Conservation (phyloP, 2,797 vertebrate genomes). For the Acanthurus leucopareius region DNA sequence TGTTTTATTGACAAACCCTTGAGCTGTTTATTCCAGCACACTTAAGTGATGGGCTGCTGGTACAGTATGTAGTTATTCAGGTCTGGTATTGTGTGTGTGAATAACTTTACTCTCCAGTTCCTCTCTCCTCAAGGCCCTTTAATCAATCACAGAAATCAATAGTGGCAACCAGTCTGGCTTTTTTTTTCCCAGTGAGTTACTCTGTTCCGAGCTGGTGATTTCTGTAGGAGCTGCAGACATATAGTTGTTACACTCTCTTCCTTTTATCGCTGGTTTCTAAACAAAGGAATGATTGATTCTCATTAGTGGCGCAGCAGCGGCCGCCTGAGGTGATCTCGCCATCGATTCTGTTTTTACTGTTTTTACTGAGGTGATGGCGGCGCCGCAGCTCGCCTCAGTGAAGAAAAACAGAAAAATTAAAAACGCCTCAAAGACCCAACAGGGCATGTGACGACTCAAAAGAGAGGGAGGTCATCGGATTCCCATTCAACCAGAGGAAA, state of each 20-base stretch:
- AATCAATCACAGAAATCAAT: conserved; percentile 72
- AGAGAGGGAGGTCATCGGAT: neutral
- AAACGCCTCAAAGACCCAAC: neutral
- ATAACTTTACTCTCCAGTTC: conserved; percentile 60
- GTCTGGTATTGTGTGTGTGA: conserved; percentile 44
- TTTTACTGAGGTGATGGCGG: conserved; percentile 10
- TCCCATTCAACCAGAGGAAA: neutral
- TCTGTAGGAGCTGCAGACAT: conserved; percentile 44
- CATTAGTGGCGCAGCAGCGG: conserved; percentile 37
- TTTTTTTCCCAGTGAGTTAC: conserved; percentile 50
- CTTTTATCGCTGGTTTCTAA: conserved; percentile 22
- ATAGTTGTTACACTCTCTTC: conserved; percentile 24
- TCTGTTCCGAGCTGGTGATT: conserved; percentile 47
- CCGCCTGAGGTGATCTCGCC: conserved; percentile 17
- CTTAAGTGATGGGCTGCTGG: neutral
- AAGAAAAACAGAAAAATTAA: conserved; percentile 12
- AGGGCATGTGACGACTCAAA: neutral
- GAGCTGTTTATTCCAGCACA: conserved; percentile 55
- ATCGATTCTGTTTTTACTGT: conserved; percentile 22
- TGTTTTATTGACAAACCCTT: conserved; percentile 39
- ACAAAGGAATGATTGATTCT: conserved; percentile 54
- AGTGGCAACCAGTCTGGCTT: conserved; percentile 53
- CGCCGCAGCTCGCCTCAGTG: neutral
- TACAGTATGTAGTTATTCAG: conserved; percentile 54
- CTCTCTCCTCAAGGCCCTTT: conserved; percentile 53